A percentile compares a stretch with the other conserved stretches of the same genome.
phyloP scores from a whole-genome alignment of 2,797 vertebrate species.

The Karalla daura region DNA sequence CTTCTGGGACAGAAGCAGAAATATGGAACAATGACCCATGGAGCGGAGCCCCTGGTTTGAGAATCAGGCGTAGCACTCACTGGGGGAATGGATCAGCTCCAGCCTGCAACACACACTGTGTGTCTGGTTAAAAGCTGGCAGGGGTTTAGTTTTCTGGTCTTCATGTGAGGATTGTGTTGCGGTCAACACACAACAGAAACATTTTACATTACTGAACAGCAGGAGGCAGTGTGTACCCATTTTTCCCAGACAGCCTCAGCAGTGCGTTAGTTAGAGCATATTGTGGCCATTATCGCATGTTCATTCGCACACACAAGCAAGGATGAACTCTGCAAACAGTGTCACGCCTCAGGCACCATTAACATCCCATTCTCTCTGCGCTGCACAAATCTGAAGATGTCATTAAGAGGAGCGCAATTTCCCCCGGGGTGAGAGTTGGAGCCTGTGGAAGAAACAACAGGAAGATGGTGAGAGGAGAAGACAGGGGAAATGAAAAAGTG shows the following conservation, averaged over 20 bases:
- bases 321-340: slow-evolving; percentile 23
- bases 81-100: background rate
- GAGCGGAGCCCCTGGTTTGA: background rate
- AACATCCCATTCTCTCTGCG: slow-evolving; percentile 37
- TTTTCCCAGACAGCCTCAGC: background rate
- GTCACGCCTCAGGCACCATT: slow-evolving; percentile 37
- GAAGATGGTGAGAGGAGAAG: slow-evolving; percentile 41
- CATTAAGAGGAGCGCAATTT: slow-evolving; percentile 56
- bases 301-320: slow-evolving; percentile 21
- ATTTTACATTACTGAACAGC: slow-evolving; percentile 32
- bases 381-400: slow-evolving; percentile 23
- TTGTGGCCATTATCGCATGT: slow-evolving; percentile 7
- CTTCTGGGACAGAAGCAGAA: slow-evolving; percentile 23
- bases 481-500: slow-evolving; percentile 46
- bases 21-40: slow-evolving; percentile 25
- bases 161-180: background rate
- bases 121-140: background rate
- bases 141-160: background rate
- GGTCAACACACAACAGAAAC: background rate
- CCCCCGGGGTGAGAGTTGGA: slow-evolving; percentile 40
- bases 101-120: background rate
- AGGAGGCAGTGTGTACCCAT: slow-evolving; percentile 63
- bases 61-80: background rate
- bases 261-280: slow-evolving; percentile 18
- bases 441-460: slow-evolving; percentile 38